Base-by-base conservation (phyloP, 2,113 vertebrate species). In the Pseudorectes ferrugineus region DNA sequence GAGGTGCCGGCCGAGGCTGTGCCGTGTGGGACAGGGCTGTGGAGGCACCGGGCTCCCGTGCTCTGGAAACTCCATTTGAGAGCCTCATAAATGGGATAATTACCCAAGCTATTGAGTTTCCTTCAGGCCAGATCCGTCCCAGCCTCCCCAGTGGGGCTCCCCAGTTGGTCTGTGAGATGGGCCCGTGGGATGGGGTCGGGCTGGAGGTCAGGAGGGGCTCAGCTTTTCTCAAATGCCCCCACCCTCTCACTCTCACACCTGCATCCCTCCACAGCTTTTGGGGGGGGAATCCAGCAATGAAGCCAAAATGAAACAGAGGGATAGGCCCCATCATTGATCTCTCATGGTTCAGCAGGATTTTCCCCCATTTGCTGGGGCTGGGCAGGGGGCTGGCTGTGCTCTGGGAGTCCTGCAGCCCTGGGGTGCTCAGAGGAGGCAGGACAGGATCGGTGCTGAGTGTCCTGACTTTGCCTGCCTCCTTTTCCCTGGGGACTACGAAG, bases 21-120 rank as follows among this genome's bases (percentile, higher is more conserved):
- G 89, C 87, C 15, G 18, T 2, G 0, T 2, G 7, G 66, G 48
- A 79, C 5, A 6, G 17, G 20, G 78, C 95, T 36, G 33, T 4
- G 4, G 75, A 85, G 89, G 85, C 88, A 94, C 84, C 20, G 1
- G 88, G 79, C 84, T 95, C 49, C 46, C 1, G 1, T 16, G 75
- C 95, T 93, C 72, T 97, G 94, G 97, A 97, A 96, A 93, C 79
- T 92, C 93, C 83, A 96, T 97, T 93, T 94, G 84, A 97, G 93
- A 95, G 82, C 92, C 81, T 97, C 91, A 88, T 93, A 96, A 84
- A 92, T 93, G 86, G 85, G 89, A 94, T 75, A 81, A 76, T 97
- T 97, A 95, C 51, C 93, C 67, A 43, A 80, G 89, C 86, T 97
- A 94, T 75, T 93, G 85, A 94, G 95, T 97, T 97, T 97, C 97